phyloP scores from a whole-genome alignment of 2,797 vertebrate genomes.

The Margarornis squamiger region DNA sequence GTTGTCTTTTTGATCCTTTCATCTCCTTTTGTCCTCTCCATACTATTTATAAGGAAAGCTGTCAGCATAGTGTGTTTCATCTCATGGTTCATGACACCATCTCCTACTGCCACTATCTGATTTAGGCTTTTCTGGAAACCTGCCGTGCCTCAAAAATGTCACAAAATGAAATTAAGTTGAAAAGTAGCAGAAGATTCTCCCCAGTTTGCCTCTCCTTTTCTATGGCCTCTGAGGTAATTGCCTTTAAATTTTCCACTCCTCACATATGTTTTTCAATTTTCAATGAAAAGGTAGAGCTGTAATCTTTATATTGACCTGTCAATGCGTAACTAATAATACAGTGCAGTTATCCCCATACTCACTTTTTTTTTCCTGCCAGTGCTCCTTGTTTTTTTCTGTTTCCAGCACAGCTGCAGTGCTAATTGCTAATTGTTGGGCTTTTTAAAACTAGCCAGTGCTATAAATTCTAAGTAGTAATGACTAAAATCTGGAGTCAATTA shows the following conservation, averaged over 20 bases:
- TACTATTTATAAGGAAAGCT: neutral
- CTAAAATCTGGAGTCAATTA: slow-evolving; percentile 25
- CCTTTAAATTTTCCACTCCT: neutral
- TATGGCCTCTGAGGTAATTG: neutral
- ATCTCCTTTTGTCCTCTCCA: neutral
- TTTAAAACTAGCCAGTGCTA: neutral
- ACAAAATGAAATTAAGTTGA: neutral
- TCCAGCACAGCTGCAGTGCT: neutral
- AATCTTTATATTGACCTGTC: neutral
- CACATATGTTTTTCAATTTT: neutral
- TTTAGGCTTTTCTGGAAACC: neutral
- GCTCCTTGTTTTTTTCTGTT: neutral
- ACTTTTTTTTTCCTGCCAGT: neutral
- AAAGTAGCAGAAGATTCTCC: neutral
- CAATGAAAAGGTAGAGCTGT: neutral
- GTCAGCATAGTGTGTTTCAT: neutral
- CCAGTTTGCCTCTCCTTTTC: neutral
- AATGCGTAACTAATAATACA: neutral
- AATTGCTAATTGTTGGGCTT: neutral
- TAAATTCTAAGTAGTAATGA: neutral
- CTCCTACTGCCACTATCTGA: neutral
- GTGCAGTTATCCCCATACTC: accelerated
- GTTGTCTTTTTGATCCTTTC: neutral
- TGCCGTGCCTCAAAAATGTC: neutral
- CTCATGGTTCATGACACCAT: neutral